Conservation (phyloP, 2,113 vertebrate genomes). For the Alethe castanea region DNA sequence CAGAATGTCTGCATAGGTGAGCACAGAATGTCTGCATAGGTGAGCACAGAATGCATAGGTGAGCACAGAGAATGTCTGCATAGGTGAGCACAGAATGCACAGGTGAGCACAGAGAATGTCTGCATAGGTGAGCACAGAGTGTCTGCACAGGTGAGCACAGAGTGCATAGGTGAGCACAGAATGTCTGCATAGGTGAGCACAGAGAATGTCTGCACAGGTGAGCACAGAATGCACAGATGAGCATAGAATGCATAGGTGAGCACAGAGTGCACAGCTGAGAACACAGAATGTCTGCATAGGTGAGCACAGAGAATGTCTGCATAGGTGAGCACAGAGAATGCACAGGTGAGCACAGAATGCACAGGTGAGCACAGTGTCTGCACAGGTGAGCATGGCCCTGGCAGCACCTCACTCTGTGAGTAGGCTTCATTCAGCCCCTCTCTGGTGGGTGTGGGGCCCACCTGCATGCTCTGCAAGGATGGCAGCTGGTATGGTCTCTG, state of each 20-base stretch:
- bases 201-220: background rate
- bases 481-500: rapidly evolving
- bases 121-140: no score
- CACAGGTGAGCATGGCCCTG: constrained; percentile 69
- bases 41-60: constrained; percentile 80
- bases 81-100: constrained; percentile 65
- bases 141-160: no score
- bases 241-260: no score
- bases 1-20: constrained; percentile 85
- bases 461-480: background rate
- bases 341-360: constrained; percentile 6
- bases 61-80: constrained; percentile 75
- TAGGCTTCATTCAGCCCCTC: background rate
- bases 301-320: constrained; percentile 74
- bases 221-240: no score
- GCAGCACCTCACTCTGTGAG: rapidly evolving
- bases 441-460: background rate
- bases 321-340: background rate
- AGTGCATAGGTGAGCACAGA: no score
- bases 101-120: no score
- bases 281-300: constrained; percentile 74
- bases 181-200: background rate
- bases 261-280: no score
- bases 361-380: constrained; percentile 82
- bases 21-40: constrained; percentile 81